Base-by-base conservation (phyloP, 2,113 vertebrate genomes). In the Myotis yumanensis region DNA sequence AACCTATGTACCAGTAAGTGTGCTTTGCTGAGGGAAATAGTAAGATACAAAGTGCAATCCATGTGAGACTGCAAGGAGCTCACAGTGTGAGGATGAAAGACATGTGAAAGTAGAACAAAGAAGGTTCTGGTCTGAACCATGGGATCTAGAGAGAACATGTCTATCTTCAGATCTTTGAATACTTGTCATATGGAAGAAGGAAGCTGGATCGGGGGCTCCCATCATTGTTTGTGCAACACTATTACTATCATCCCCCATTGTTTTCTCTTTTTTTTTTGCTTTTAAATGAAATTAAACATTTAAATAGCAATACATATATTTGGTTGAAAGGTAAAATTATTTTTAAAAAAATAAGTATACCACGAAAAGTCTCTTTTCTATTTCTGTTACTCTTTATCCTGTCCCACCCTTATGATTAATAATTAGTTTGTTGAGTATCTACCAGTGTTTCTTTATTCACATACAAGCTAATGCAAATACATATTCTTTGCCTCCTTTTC, bases 251-350 rank as follows among this genome's bases (percentile, higher is more conserved):
- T 66, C 25, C 15, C 25, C 32, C 57, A 22, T 57, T 76, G 23
- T 73, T 54, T 80, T 66, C 30, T 73, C 86, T 90, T 86, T 93
- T 69, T 92, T 93, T 69, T 92, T 92, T 73, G 32, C 57, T 91
- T 87, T 75, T 23, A 90, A 89, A 71, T 89, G 40, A 83, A 84
- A 51, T 82, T 89, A 73, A 71, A 68, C 68, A 69, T 68, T 84
- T 81, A 71, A 81, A 59, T 23, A 81, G 59, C 57, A 68, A 51
- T 81, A 35, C 23, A 81, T 86, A 66, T 46, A 54, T 46, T 72
- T 43, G 62, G 22, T 90, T 85, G 43, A 37, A 81, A 83, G 57
- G 16, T 15, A 87, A 83, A 77, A 89, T 9, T 11, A 5, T 40
- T 54, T 43, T 43, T 18, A 72, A 93, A 28, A 79, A 92, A 43